phyloP scores from a whole-genome alignment of 2,888 invertebrate species.

The Drosophila lacicola region DNA sequence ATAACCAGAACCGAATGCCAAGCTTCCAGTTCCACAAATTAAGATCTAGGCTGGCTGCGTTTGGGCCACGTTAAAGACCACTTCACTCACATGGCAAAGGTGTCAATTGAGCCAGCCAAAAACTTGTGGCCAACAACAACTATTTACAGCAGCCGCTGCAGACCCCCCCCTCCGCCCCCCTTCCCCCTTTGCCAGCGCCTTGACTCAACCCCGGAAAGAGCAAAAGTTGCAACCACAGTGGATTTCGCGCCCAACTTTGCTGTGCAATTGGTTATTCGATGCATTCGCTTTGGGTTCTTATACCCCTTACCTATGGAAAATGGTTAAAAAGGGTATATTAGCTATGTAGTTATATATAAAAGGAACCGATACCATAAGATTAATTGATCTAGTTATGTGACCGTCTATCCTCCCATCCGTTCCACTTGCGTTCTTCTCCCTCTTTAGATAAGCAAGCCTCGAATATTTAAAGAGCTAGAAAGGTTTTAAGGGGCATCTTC shows the following conservation, averaged over 20 bases:
- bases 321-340: too few relatives aligned
- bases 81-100: slow-evolving; percentile 53
- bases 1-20: slow-evolving; percentile 50
- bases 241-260: slow-evolving; percentile 47
- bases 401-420: too few relatives aligned
- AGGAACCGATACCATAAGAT: too few relatives aligned
- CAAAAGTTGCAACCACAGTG: slow-evolving; percentile 72
- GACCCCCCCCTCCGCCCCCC: background rate
- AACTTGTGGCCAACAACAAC: slow-evolving; percentile 67
- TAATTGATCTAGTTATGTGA: too few relatives aligned
- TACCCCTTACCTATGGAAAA: too few relatives aligned
- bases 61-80: slow-evolving; percentile 48
- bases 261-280: slow-evolving; percentile 33
- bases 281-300: slow-evolving; percentile 16
- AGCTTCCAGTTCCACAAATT: slow-evolving; percentile 4
- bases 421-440: too few relatives aligned
- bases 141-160: slow-evolving; percentile 49
- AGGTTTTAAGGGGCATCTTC: too few relatives aligned
- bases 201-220: slow-evolving; percentile 64
- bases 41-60: slow-evolving; percentile 42
- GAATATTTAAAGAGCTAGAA: too few relatives aligned
- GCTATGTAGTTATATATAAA: too few relatives aligned
- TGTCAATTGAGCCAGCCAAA: slow-evolving; percentile 69
- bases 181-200: slow-evolving; percentile 1
- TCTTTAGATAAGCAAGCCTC: too few relatives aligned